A percentile compares a stretch with the other conserved stretches of the same genome.
Conservation (phyloP, 2,888 invertebrate genomes). For the Volucella bombylans region DNA sequence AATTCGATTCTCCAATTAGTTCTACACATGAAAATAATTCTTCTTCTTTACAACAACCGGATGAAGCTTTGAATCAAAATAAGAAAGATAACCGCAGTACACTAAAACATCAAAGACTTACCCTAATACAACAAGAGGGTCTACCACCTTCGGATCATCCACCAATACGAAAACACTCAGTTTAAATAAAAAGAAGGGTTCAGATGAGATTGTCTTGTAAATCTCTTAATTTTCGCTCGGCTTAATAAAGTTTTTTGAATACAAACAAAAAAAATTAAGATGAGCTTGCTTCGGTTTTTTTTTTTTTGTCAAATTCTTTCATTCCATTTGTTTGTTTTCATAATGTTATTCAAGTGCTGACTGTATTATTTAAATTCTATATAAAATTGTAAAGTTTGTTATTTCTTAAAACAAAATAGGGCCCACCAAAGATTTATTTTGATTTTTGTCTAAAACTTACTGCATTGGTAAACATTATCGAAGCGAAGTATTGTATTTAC, state of each 20-base stretch:
- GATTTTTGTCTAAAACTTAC: too few species aligned
- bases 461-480: too few species aligned
- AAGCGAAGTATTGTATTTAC: too few species aligned
- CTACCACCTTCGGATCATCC: background rate
- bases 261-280: background rate
- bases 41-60: constrained; percentile 7
- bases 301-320: background rate
- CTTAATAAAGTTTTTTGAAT: background rate
- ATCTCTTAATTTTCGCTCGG: background rate
- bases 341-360: background rate
- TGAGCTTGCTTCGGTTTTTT: background rate
- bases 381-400: background rate
- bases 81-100: constrained; percentile 16
- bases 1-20: constrained; percentile 82
- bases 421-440: too few species aligned
- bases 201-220: constrained; percentile 30
- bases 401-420: background rate
- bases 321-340: background rate
- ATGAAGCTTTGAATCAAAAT: constrained; percentile 27
- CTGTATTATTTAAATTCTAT: constrained; percentile 1
- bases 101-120: background rate
- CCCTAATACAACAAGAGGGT: background rate
- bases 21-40: constrained; percentile 48
- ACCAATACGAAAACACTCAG: constrained; percentile 38
- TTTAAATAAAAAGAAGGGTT: constrained; percentile 47